These are phyloP conservation scores for Sminthurides bifidus DNA, from an alignment of 1,140 invertebrate genomes.

Conservation along the genomic window DNA sequence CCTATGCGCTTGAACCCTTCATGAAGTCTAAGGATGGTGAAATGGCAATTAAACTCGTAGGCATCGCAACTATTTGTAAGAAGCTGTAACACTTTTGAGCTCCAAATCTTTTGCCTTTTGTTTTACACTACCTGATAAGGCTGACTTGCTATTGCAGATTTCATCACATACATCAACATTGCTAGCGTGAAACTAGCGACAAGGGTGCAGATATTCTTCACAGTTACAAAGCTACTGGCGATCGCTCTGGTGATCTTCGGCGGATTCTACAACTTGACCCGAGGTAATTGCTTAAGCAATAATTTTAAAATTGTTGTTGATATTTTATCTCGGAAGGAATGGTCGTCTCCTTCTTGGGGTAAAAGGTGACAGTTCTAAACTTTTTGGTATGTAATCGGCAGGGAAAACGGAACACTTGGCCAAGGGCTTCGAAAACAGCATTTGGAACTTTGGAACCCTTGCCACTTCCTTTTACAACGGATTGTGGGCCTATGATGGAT, in stretches of 20 bases:
- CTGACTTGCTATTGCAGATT: conserved; percentile 1
- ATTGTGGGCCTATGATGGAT: conserved; percentile 39
- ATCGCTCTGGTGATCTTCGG: conserved; percentile 68
- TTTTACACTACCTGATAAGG: background rate
- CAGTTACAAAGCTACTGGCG: conserved; percentile 68
- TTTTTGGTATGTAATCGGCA: background rate
- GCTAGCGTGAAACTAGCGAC: conserved; percentile 12
- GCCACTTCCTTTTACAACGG: conserved; percentile 53
- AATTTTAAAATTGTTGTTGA: background rate
- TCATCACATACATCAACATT: conserved; percentile 20
- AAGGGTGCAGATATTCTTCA: conserved; percentile 72
- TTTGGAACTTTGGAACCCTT: conserved; percentile 27
- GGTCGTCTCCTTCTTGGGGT: background rate
- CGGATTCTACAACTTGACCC: conserved; percentile 63
- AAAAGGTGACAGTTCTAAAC: background rate
- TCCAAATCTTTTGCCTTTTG: background rate
- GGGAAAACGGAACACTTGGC: conserved; percentile 6
- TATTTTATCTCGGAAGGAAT: background rate
- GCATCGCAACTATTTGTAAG: conserved; percentile 14
- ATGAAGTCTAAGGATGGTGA: conserved; percentile 36
- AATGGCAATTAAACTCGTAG: conserved; percentile 24
- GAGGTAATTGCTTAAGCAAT: too few relatives aligned
- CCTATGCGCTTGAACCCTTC: conserved; percentile 35
- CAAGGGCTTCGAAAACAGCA: conserved; percentile 10
- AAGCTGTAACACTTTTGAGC: background rate